phyloP scores from a whole-genome alignment of 2,797 vertebrate genomes.

The Mycteria americana region DNA sequence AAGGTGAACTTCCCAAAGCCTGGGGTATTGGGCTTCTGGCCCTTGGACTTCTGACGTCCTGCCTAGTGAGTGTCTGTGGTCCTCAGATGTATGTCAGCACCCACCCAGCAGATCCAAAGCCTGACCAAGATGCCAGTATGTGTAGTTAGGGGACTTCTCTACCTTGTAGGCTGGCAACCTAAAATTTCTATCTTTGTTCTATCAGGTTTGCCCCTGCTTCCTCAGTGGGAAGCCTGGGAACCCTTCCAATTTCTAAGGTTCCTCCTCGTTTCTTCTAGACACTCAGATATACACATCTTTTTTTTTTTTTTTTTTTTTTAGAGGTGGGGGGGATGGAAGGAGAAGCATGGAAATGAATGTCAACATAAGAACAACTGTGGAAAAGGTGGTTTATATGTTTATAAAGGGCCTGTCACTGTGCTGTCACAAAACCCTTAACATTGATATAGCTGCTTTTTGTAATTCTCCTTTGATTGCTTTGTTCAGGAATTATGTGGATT shows the following conservation, averaged over 20 bases:
- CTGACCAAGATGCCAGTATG: neutral
- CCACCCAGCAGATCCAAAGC: neutral
- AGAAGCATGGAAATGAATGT: neutral
- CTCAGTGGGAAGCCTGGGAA: neutral
- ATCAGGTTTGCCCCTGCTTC: neutral
- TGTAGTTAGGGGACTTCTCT: neutral
- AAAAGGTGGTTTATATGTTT: neutral
- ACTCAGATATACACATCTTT: neutral
- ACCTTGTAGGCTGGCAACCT: accelerated
- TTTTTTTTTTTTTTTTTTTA: neutral
- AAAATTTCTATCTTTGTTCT: neutral
- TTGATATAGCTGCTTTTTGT: neutral
- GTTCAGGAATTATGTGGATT: neutral
- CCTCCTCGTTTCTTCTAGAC: neutral
- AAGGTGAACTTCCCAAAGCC: neutral
- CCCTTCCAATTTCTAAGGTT: neutral
- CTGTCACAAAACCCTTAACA: neutral
- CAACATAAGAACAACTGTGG: neutral
- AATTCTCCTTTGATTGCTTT: neutral
- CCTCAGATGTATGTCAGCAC: neutral
- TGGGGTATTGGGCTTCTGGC: neutral
- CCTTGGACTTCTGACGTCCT: neutral
- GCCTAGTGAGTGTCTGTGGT: neutral
- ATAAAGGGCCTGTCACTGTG: neutral
- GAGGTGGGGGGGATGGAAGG: accelerated